Base-by-base conservation (phyloP, 2,888 invertebrate genomes). In the Tiphia femorata region DNA sequence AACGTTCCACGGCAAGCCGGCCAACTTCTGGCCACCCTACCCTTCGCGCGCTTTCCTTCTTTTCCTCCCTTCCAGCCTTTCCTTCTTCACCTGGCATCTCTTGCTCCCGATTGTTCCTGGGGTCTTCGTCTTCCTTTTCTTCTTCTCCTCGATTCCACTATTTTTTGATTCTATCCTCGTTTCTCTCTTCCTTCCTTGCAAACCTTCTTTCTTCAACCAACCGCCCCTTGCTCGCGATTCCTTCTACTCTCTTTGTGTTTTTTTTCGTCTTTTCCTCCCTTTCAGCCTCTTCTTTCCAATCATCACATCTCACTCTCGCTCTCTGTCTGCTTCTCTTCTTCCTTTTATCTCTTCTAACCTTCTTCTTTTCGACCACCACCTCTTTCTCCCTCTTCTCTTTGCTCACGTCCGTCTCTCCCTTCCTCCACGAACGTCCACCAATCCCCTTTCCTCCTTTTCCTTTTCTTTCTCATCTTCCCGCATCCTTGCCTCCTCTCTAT, bases 1-100 rank as follows among this genome's bases (percentile, higher is more conserved):
- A 82, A 82, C 69, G 82, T 76, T 76, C 67, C 70, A 68, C 54
- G 58, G 56, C 55, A 61, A 53, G 49, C 47, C 58, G 63, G 66
- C 49, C 62, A 47, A 51, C 60, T 64, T 61, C 52, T 46, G 51
- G 49, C 50, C 58, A 43, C 52, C 6, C 10, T 12, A 4, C 12
- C 12, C n/a, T n/a, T 48, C 49, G 52, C 42, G 44, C 54, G 47
- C 47, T 62, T 61, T 58, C 51, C 51, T 48, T 51, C 43, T 49
- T 44, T n/a, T 51, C 41, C 42, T 49, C 29, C n/a, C n/a, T n/a
- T n/a, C n/a, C n/a, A n/a, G n/a, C n/a, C n/a, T 42, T 29, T 42
- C 29, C 25, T 14, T 3, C 10, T 40, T 50, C 25, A n/a, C n/a
- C n/a, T n/a, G n/a, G n/a, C n/a, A n/a, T n/a, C n/a, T n/a, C n/a